Conservation (phyloP, 2,113 vertebrate genomes). For the Macquaria ambigua region DNA sequence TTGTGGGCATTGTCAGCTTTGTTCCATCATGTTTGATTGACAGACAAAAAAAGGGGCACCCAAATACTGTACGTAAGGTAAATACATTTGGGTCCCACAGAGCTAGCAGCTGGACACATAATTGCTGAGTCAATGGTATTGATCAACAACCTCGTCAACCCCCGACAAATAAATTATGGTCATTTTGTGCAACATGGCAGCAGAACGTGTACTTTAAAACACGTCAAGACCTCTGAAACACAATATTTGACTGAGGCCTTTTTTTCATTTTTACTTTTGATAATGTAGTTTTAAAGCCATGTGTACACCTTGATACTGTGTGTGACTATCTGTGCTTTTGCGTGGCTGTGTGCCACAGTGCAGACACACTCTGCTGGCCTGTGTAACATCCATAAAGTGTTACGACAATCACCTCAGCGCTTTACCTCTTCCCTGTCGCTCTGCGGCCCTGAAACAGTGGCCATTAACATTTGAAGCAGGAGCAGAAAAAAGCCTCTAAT, state of each 20-base stretch:
- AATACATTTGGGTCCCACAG: neutral
- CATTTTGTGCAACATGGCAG: slow-evolving; percentile 17
- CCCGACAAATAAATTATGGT: slow-evolving; percentile 24
- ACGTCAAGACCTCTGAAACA: neutral
- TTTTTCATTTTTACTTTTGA: neutral
- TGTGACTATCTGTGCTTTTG: neutral
- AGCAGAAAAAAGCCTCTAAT: slow-evolving; percentile 72
- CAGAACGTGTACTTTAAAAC: neutral
- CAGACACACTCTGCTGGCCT: slow-evolving; percentile 15
- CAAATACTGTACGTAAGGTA: slow-evolving; percentile 4
- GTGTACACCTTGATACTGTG: neutral
- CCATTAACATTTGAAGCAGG: slow-evolving; percentile 81
- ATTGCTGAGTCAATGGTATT: slow-evolving; percentile 48
- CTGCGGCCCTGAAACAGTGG: slow-evolving; percentile 65
- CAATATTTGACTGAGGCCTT: neutral
- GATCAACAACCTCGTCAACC: slow-evolving; percentile 34
- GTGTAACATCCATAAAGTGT: slow-evolving; percentile 70
- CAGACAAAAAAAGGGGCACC: neutral
- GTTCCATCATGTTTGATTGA: slow-evolving; percentile 17
- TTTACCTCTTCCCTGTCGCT: slow-evolving; percentile 57
- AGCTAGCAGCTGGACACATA: slow-evolving; percentile 28
- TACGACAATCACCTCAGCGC: slow-evolving; percentile 60
- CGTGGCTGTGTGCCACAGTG: neutral
- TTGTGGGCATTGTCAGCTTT: slow-evolving; percentile 13
- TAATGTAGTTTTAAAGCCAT: neutral